A percentile compares a stretch with the other conserved stretches of the same genome.
phyloP scores from a whole-genome alignment of 2,113 vertebrate genomes.

The Brachypodius melanocephalos region DNA sequence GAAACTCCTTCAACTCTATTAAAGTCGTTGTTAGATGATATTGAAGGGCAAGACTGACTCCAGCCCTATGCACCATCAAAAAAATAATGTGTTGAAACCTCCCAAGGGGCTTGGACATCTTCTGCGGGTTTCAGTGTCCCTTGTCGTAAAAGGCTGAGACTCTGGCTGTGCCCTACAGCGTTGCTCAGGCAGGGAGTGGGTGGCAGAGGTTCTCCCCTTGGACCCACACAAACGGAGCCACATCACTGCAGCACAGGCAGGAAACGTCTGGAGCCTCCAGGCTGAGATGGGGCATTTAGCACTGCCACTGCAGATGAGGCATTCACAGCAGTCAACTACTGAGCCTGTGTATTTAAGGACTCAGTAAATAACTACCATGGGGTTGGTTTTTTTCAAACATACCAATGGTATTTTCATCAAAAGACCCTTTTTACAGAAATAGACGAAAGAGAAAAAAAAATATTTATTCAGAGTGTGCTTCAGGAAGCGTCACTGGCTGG shows the following conservation, averaged over 20 bases:
- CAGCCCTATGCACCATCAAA: background rate
- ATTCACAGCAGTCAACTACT: background rate
- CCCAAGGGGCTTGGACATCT: fast-evolving
- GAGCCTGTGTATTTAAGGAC: slow-evolving; percentile 44
- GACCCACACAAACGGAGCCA: background rate
- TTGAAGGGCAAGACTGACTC: background rate
- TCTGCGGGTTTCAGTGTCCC: background rate
- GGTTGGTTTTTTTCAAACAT: background rate
- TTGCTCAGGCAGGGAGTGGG: background rate
- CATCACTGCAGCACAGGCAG: background rate
- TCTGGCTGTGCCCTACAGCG: fast-evolving
- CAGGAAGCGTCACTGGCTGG: background rate
- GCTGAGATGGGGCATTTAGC: background rate
- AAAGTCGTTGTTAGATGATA: background rate
- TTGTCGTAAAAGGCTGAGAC: background rate
- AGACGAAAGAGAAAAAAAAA: background rate
- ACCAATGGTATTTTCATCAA: slow-evolving; percentile 38
- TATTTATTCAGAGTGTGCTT: slow-evolving; percentile 6
- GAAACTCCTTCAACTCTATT: background rate
- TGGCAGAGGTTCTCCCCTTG: background rate
- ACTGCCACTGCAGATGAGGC: background rate
- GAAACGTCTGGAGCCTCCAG: background rate
- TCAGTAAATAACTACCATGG: slow-evolving; percentile 40
- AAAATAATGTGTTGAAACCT: fast-evolving
- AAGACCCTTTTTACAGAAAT: slow-evolving; percentile 40